Evolutionary conservation across 2,113 vertebrate genomes (phyloP), one percentile per base, ranked within the genome.

Genomic region (Mustela nigripes): DNA sequence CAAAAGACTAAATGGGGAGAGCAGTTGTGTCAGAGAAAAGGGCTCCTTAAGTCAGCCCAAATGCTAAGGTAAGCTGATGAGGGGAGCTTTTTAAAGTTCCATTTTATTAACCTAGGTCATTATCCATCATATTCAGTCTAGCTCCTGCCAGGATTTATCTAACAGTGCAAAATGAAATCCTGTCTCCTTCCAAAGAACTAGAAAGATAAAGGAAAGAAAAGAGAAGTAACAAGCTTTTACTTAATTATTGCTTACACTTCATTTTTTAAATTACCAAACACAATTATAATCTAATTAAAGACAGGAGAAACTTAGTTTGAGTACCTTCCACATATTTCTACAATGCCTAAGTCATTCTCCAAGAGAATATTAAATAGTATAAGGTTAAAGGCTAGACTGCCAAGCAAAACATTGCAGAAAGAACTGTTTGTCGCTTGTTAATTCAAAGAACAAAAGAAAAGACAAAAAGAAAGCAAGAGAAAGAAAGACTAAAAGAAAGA

Each of bases 331-430:
- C 45, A 80, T 63, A 33, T 19, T 48, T 22, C 9, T 92, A 42
- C 31, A 76, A 74, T 76, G 48, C 12, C 67, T 62, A 76, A 65
- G 33, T 62, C 80, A 15, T 83, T 86, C 7, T 76, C 19, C 18
- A 82, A 82, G 45, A 91, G 33, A 91, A 8, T 50, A 24, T 48
- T 73, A n/a, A 45, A 63, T 69, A 62, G 24, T 56, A 53, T 45
- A 42, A 36, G 26, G 11, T n/a, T 81, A 63, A 60, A 14, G 36
- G 4, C 4, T 78, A 39, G 33, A 21, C 19, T 95, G 18, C 31
- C 73, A 81, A 95, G 45, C 19, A 86, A 94, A 92, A 50, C 31
- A 63, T 79, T 93, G 39, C 28, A 74, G 71, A 82, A 91, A 96
- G 26, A 78, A 71, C 4, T 39, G 1, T 62, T 11, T 45, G 24